Conservation (phyloP, 1,140 invertebrate genomes). For the Radopholus similis region DNA sequence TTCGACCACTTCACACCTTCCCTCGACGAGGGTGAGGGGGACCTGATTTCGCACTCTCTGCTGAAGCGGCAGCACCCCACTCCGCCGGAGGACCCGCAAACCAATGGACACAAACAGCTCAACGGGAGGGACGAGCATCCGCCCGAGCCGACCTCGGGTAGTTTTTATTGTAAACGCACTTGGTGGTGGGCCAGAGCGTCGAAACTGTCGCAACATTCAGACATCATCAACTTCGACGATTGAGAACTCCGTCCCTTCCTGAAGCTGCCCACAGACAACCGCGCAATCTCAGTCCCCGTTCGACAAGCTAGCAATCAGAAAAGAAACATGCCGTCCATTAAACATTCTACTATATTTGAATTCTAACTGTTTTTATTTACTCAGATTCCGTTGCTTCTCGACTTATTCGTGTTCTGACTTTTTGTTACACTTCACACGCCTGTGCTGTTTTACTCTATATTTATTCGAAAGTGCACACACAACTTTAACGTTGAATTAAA, state of each 20-base stretch:
- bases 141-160: slow-evolving; percentile 2
- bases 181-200: neutral
- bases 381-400: no score
- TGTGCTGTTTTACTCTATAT: no score
- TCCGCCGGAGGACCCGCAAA: slow-evolving; percentile 18
- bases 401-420: no score
- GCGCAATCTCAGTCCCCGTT: neutral
- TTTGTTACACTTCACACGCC: no score
- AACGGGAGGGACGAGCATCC: neutral
- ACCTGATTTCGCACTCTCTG: neutral
- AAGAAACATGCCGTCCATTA: neutral
- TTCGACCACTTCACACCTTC: neutral
- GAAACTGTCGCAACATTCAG: neutral
- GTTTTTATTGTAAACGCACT: no score
- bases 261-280: neutral
- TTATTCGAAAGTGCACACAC: no score
- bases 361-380: neutral
- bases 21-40: neutral
- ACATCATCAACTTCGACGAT: neutral
- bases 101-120: slow-evolving; percentile 1
- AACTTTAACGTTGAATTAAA: no score
- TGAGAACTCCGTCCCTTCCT: neutral
- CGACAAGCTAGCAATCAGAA: neutral
- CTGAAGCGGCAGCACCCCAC: neutral
- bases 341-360: neutral